These are phyloP conservation scores for Cladopsammia gracilis DNA, from an alignment of 64 coral and sea anemone genomes.

Conservation along the genomic window DNA sequence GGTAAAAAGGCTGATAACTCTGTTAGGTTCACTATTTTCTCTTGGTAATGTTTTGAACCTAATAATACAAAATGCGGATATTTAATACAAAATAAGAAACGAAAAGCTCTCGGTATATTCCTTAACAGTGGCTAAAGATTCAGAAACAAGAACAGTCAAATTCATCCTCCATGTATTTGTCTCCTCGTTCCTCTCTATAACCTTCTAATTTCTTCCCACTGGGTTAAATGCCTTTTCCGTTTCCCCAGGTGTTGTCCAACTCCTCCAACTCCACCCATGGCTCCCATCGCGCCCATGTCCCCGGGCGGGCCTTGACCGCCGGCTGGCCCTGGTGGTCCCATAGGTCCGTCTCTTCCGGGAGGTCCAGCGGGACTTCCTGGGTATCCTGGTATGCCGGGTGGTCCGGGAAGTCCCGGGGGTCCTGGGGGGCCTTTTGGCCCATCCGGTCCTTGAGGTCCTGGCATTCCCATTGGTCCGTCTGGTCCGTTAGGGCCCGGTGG, in stretches of 20 bases:
- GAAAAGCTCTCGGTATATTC: no score
- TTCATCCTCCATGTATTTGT: not conserved
- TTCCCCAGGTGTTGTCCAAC: constrained; percentile 57
- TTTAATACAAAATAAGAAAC: not conserved
- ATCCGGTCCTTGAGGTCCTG: constrained; percentile 85
- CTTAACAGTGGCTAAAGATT: not conserved
- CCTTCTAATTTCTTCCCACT: constrained; percentile 9
- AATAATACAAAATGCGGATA: not conserved
- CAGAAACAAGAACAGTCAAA: not conserved
- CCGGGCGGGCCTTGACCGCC: constrained; percentile 90
- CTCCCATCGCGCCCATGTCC: constrained; percentile 78
- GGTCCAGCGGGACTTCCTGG: constrained; percentile 87
- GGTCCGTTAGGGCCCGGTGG: constrained; percentile 86
- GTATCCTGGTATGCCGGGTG: constrained; percentile 84
- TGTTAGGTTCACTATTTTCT: no score
- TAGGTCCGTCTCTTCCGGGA: constrained; percentile 79
- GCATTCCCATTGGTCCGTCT: constrained; percentile 89
- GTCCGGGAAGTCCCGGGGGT: constrained; percentile 87
- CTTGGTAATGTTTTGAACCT: not conserved
- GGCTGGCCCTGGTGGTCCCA: constrained; percentile 81
- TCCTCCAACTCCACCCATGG: constrained; percentile 47
- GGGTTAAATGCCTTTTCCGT: not conserved
- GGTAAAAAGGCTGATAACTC: no score
- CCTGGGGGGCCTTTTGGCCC: constrained; percentile 95
- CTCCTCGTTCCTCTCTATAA: not conserved